These are phyloP conservation scores for Artibeus lituratus DNA, from an alignment of 2,797 vertebrate species.

Conservation along the genomic window DNA sequence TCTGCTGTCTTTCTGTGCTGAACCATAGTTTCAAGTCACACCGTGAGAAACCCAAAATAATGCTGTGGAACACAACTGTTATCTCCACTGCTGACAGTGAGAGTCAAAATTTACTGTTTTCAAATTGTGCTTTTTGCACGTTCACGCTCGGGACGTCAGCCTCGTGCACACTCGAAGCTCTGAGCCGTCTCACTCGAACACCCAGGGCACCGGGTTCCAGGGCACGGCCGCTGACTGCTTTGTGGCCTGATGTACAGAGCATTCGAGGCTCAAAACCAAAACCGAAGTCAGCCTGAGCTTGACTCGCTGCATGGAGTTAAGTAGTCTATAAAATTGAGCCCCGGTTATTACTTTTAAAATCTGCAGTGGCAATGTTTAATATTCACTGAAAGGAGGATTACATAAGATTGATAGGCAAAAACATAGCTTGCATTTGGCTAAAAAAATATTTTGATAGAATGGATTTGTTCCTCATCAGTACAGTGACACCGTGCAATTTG, in stretches of 20 bases:
- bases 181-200: background rate
- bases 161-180: background rate
- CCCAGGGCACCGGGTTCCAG: background rate
- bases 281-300: background rate
- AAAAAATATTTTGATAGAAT: slow-evolving; percentile 44
- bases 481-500: background rate
- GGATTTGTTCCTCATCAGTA: background rate
- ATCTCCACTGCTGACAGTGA: background rate
- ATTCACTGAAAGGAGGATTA: slow-evolving; percentile 5
- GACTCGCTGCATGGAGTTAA: background rate
- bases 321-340: background rate
- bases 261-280: background rate
- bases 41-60: background rate
- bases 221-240: background rate
- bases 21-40: background rate
- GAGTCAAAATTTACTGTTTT: background rate
- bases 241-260: background rate
- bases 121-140: background rate
- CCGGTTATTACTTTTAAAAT: slow-evolving; percentile 37
- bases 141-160: background rate
- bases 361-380: slow-evolving; percentile 11
- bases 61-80: background rate
- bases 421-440: background rate
- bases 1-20: background rate
- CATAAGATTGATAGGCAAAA: slow-evolving; percentile 7